These are phyloP conservation scores for Aricia agestis DNA, from an alignment of 1,140 invertebrate species.

Conservation along the genomic window DNA sequence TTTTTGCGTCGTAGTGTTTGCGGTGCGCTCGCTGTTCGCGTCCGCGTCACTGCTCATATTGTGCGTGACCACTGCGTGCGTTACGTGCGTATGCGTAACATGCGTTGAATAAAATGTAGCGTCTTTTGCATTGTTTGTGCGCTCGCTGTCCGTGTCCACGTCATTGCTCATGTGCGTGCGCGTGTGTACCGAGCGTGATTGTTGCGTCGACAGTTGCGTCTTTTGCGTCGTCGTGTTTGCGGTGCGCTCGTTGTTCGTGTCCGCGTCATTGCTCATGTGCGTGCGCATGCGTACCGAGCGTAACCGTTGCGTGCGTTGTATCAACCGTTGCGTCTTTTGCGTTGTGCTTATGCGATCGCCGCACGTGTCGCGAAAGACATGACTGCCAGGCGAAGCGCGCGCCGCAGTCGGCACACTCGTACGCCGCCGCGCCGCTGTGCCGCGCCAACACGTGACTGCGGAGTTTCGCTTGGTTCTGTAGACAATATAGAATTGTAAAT, in stretches of 20 bases:
- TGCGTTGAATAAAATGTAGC: too few species aligned
- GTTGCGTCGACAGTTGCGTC: not conserved
- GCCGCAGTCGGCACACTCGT: slow-evolving; percentile 38
- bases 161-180: slow-evolving; percentile 6
- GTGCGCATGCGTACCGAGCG: slow-evolving; percentile 37
- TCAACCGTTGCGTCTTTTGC: not conserved
- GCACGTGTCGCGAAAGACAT: slow-evolving; percentile 50
- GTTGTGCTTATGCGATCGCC: slow-evolving; percentile 33
- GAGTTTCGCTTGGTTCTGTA: slow-evolving; percentile 52
- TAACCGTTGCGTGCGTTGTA: not conserved
- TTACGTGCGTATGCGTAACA: too few species aligned
- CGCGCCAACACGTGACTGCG: slow-evolving; percentile 43
- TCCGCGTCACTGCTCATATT: too few species aligned
- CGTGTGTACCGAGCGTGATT: too few species aligned
- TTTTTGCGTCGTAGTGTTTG: too few species aligned
- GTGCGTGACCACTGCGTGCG: too few species aligned
- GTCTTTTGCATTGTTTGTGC: too few species aligned
- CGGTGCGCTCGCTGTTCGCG: too few species aligned
- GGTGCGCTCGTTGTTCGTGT: not conserved
- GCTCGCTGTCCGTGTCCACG: slow-evolving; percentile 13
- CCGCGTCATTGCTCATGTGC: slow-evolving; percentile 17
- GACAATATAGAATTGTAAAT: not conserved
- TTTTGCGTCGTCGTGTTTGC: too few species aligned
- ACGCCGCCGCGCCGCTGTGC: slow-evolving; percentile 40
- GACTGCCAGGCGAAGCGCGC: slow-evolving; percentile 56